Evolutionary conservation across 2,888 invertebrate genomes (phyloP).

Genomic region (Cerceris ruficornis): DNA sequence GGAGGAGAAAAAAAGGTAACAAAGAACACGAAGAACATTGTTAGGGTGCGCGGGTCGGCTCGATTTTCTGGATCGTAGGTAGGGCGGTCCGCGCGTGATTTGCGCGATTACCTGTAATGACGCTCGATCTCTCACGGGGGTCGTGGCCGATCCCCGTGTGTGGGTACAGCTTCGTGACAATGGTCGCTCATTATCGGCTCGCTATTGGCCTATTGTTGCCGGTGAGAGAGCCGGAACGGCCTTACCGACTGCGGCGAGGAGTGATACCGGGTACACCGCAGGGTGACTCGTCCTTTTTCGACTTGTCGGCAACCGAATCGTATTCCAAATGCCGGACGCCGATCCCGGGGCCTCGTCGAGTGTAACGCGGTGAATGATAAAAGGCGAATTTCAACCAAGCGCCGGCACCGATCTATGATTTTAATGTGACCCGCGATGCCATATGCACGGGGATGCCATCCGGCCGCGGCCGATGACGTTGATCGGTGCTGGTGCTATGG

Average conservation of each 20-base stretch:
- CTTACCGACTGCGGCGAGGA: slow-evolving; percentile 72
- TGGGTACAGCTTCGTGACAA: slow-evolving; percentile 73
- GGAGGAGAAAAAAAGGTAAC: not conserved
- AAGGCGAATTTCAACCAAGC: slow-evolving; percentile 44
- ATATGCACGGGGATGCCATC: no score
- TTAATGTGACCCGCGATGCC: slow-evolving; percentile 32
- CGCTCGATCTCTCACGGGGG: slow-evolving; percentile 67
- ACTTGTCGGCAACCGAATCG: slow-evolving; percentile 49
- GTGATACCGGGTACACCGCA: slow-evolving; percentile 73
- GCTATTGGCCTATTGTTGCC: slow-evolving; percentile 80
- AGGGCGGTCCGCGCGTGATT: slow-evolving; percentile 70
- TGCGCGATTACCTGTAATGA: slow-evolving; percentile 78
- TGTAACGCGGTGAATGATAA: slow-evolving; percentile 46
- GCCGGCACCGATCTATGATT: slow-evolving; percentile 42
- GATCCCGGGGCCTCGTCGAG: not conserved
- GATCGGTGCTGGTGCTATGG: not conserved
- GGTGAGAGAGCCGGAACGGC: slow-evolving; percentile 76
- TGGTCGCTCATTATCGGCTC: slow-evolving; percentile 78
- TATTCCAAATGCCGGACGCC: slow-evolving; percentile 45
- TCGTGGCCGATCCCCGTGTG: slow-evolving; percentile 71
- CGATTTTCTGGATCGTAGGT: slow-evolving; percentile 63
- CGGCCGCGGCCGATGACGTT: not conserved
- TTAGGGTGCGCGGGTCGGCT: slow-evolving; percentile 21
- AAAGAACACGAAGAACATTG: not conserved
- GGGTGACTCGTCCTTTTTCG: slow-evolving; percentile 72